Evolutionary conservation across 2,113 vertebrate species (phyloP).

Genomic region (Vidua macroura): DNA sequence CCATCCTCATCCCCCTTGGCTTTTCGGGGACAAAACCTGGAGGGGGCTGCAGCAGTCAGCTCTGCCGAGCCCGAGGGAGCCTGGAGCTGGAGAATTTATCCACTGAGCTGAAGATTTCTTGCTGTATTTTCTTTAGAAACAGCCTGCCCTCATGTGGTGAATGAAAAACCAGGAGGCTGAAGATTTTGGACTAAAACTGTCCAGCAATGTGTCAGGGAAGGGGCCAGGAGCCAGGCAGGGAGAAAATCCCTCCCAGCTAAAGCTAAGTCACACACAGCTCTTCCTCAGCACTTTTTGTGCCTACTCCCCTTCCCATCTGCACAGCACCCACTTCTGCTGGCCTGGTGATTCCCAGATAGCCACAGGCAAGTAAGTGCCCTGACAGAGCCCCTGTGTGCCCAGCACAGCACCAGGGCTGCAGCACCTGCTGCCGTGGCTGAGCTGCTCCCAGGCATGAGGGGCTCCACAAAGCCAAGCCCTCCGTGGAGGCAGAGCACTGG

Average conservation of each 20-base stretch:
- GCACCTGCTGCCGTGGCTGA: accelerated
- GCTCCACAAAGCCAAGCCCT: background rate
- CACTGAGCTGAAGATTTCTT: background rate
- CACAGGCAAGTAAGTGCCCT: background rate
- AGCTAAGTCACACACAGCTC: background rate
- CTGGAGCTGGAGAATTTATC: background rate
- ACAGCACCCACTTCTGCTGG: background rate
- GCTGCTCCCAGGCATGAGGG: background rate
- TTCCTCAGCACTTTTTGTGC: background rate
- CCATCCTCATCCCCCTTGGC: background rate
- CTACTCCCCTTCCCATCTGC: background rate
- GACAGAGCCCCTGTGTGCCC: background rate
- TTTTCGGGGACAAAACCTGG: background rate
- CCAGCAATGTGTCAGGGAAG: background rate
- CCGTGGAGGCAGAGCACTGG: background rate
- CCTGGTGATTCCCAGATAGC: background rate
- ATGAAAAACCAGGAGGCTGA: background rate
- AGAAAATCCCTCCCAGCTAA: background rate
- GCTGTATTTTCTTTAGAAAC: constrained; percentile 41
- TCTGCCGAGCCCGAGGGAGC: background rate
- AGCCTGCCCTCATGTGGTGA: constrained; percentile 75
- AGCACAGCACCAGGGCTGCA: background rate
- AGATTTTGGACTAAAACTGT: background rate
- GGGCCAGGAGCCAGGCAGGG: background rate
- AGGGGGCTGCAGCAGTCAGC: background rate